A percentile compares a stretch with the other conserved stretches of the same genome.
Conservation (phyloP, 2,113 vertebrate genomes). For the Triplophysa siluroides region DNA sequence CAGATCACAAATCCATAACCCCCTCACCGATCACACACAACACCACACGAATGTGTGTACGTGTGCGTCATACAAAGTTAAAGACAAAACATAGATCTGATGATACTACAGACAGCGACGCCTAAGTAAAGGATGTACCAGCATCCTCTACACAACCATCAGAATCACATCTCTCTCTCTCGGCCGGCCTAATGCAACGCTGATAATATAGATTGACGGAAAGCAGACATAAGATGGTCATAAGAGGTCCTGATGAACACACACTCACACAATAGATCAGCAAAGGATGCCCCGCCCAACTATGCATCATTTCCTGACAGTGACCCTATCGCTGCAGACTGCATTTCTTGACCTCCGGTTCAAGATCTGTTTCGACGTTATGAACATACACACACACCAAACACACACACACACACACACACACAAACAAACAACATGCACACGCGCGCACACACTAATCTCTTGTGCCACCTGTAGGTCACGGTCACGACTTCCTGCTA, state of each 20-base stretch:
- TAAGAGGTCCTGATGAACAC: background rate
- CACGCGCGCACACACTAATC: background rate
- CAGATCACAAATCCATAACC: conserved; percentile 25
- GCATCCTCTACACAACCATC: background rate
- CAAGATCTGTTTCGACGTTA: background rate
- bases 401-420: background rate
- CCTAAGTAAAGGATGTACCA: background rate
- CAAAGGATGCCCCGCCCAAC: background rate
- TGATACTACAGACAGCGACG: background rate
- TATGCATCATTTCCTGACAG: conserved; percentile 13
- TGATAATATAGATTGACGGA: conserved; percentile 12
- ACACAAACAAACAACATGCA: background rate
- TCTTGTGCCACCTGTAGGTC: background rate
- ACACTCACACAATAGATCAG: background rate
- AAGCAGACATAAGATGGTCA: background rate
- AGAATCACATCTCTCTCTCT: background rate
- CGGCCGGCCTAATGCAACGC: conserved; percentile 7
- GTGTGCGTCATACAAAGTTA: background rate
- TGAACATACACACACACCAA: background rate
- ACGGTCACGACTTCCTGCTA: conserved; percentile 19
- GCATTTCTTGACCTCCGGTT: background rate
- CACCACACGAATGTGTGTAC: background rate
- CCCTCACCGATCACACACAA: conserved; percentile 1
- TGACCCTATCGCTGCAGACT: background rate
- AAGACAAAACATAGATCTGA: background rate